Base-by-base conservation (phyloP, 2,113 vertebrate genomes). In the Sylvia atricapilla region DNA sequence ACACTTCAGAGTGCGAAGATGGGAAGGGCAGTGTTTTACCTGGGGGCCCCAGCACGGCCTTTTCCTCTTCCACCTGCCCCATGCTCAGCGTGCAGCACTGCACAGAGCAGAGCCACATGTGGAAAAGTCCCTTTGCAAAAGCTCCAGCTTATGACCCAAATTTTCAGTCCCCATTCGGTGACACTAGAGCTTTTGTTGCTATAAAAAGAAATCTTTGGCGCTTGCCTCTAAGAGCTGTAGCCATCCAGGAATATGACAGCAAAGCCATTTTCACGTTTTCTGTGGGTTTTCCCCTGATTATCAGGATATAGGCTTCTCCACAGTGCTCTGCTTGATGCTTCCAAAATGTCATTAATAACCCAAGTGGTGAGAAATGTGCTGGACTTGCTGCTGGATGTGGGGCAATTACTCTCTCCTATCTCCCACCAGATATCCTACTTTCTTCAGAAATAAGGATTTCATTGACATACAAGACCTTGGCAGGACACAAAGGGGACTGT, bases 161-260 rank as follows among this genome's bases (percentile, higher is more conserved):
- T 94, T 93, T 62, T 84, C 58, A 75, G 77, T 64, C 37, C 66
- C 44, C n/a, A 24, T 91, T 85, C 79, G 58, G 37, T 89, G 81
- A 81, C 50, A 49, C 50, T 62, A 47, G 41, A 75, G 37, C 31
- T 35, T 24, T 18, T 43, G 33, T 28, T 93, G 66, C 77, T 90
- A 83, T 90, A 83, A 90, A 94, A 94, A 87, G 82, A 75, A 93
- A 52, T 47, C 33, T 87, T 89, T 11, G 15, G 60, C 77, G 55
- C 25, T 41, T 77, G 64, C 60, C 41, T 79, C 55, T 74, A 31
- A 56, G 84, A 94, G 53, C 17, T 46, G 62, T 37, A 72, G 37
- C 30, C 7, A 5, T 47, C 70, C 53, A 64, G 75, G 78, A 85
- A 83, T 75, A 82, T 28, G 22, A 24, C 66, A 90, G 52, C 33